These are phyloP conservation scores for Apostichopus leukothele DNA, from an alignment of 53 echinoderm and acorn worm genomes.

Conservation along the genomic window DNA sequence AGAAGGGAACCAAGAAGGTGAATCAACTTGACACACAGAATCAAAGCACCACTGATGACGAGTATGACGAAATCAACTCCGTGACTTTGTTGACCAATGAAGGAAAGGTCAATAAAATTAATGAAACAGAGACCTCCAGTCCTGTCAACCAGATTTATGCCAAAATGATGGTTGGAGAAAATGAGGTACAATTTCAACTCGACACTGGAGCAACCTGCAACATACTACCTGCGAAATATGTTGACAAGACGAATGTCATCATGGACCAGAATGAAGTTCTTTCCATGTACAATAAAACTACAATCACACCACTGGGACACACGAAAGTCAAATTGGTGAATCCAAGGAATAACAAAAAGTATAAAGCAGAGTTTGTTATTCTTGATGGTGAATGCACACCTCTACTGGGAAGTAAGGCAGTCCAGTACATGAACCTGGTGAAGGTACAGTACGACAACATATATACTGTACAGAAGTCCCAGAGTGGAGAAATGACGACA, in stretches of 20 bases:
- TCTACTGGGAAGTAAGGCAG: constrained; percentile 43
- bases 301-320: too few species aligned
- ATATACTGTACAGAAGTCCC: neutral
- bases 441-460: constrained; percentile 17
- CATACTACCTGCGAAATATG: neutral
- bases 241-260: neutral
- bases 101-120: neutral
- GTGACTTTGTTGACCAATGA: neutral
- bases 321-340: neutral
- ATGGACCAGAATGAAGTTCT: neutral
- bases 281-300: constrained; percentile 55
- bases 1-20: neutral
- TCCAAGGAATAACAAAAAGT: constrained; percentile 47
- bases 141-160: neutral
- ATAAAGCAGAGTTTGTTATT: constrained; percentile 45
- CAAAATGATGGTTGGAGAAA: constrained; percentile 25
- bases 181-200: constrained; percentile 48
- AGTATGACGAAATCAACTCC: neutral
- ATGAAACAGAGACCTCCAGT: neutral
- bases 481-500: neutral
- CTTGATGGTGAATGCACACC: constrained; percentile 40
- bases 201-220: constrained; percentile 57
- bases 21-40: neutral
- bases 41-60: neutral
- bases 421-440: constrained; percentile 57